Conservation (phyloP, 2,113 vertebrate species). For the Oreocharis arfaki region DNA sequence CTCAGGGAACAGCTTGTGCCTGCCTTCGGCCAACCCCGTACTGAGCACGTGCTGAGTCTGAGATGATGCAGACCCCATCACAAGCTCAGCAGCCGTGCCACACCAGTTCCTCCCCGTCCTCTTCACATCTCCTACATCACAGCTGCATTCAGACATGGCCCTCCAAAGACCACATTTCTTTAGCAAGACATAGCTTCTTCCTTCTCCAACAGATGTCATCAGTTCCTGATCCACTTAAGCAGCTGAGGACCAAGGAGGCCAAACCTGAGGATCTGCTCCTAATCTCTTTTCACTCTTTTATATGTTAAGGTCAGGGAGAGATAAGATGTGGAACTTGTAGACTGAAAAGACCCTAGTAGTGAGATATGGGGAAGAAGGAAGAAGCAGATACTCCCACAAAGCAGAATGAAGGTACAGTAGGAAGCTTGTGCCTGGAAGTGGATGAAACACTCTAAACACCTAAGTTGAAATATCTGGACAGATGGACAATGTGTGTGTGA, state of each 20-base stretch:
- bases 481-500: background rate
- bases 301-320: background rate
- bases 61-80: background rate
- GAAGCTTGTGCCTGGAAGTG: background rate
- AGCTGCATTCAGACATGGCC: background rate
- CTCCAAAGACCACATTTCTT: background rate
- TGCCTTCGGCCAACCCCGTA: background rate
- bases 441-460: background rate
- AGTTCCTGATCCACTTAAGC: background rate
- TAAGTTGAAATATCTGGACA: background rate
- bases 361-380: background rate
- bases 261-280: background rate
- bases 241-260: background rate
- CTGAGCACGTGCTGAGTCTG: background rate
- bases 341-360: background rate
- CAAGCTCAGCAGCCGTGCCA: background rate
- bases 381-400: background rate
- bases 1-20: background rate
- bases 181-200: background rate
- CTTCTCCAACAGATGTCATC: background rate
- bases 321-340: background rate
- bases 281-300: background rate
- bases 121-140: slow-evolving; percentile 6
- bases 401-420: background rate
- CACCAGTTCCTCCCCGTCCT: background rate